These are phyloP conservation scores for Episyrphus balteatus DNA, from an alignment of 1,140 invertebrate genomes.

Conservation along the genomic window DNA sequence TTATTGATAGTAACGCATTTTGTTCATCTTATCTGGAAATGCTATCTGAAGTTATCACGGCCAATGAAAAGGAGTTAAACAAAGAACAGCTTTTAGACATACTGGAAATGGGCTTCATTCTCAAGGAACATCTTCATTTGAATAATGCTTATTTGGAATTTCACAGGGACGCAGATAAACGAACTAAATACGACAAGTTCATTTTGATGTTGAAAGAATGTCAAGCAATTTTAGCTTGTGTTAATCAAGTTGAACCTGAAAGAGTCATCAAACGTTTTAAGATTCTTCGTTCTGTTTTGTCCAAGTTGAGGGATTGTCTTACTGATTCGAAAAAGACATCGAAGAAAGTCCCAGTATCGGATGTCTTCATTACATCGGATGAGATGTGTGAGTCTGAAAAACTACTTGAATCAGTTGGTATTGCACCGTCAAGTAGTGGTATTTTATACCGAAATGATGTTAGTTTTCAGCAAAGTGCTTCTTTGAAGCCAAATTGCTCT, in stretches of 20 bases:
- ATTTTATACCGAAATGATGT: conserved; percentile 19
- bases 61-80: conserved; percentile 15
- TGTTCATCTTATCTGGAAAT: conserved; percentile 20
- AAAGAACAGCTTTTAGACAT: conserved; percentile 18
- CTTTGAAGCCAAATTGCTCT: conserved; percentile 4
- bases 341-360: background rate
- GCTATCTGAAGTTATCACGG: conserved; percentile 11
- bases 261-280: conserved; percentile 32
- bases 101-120: conserved; percentile 16
- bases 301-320: conserved; percentile 17
- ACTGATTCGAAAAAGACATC: background rate
- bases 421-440: conserved; percentile 12
- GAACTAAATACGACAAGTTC: conserved; percentile 21
- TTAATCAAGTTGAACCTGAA: conserved; percentile 19
- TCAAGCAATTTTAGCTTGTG: conserved; percentile 26
- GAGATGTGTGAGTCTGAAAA: conserved; percentile 3
- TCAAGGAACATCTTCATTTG: conserved; percentile 19
- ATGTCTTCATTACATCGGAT: conserved; percentile 5
- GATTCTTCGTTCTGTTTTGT: conserved; percentile 21
- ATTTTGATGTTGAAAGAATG: conserved; percentile 23
- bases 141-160: conserved; percentile 15
- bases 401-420: conserved; percentile 8
- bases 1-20: conserved; percentile 24
- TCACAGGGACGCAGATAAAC: conserved; percentile 5
- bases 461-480: background rate